phyloP scores from a whole-genome alignment of 1,140 invertebrate species.

The Leptopilina clavipes region DNA sequence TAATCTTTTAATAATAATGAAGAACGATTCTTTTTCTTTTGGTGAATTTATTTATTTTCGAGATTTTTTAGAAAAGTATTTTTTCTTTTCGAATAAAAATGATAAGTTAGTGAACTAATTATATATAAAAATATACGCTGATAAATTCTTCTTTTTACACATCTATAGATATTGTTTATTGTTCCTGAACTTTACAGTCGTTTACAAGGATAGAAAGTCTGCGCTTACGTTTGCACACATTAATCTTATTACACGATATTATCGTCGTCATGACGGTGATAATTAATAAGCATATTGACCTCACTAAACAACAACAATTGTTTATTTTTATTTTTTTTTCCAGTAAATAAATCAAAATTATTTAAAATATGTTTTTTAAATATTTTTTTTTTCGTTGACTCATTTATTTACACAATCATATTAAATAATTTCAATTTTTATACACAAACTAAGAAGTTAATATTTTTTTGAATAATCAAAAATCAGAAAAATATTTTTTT shows the following conservation, averaged over 20 bases:
- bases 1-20: too few species aligned
- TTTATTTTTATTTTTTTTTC: not conserved
- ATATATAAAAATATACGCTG: not conserved
- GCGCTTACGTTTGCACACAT: not conserved
- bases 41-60: too few species aligned
- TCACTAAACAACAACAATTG: not conserved
- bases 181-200: conserved; percentile 3
- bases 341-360: not conserved
- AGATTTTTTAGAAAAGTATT: not conserved
- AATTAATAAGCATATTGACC: conserved; percentile 1
- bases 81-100: too few species aligned
- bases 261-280: not conserved
- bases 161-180: not conserved
- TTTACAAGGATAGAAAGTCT: conserved; percentile 17
- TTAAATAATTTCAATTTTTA: too few species aligned
- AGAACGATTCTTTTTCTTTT: too few species aligned
- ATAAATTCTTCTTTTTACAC: not conserved
- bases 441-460: too few species aligned
- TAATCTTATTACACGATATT: conserved; percentile 7
- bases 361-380: not conserved
- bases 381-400: too few species aligned
- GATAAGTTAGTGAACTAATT: too few species aligned
- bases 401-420: too few species aligned
- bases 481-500: too few species aligned
- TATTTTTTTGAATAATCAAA: too few species aligned